Base-by-base conservation (phyloP, 2,888 invertebrate species). In the Pristionchus maxplancki region DNA sequence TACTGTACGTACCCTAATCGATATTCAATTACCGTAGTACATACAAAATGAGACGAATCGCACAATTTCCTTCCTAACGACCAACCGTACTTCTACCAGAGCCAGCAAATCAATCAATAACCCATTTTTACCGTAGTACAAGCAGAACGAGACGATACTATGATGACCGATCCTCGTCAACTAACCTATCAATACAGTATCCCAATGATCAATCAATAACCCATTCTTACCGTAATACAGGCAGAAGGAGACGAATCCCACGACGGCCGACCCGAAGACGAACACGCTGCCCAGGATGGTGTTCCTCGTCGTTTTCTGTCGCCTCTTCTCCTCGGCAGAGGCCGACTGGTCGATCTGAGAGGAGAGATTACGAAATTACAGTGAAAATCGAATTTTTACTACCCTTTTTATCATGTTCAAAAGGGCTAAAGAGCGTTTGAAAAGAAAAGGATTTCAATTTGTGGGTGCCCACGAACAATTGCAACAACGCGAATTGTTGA, bases 181-280 rank as follows among this genome's bases (percentile, higher is more conserved):
- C 28, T 5, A n/a, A 62, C n/a, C 28, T 31, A 64, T 64, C 13
- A 31, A 31, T 34, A 64, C 64, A n/a, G n/a, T 84, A 24, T 20
- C 34, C 62, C 11, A 13, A 6, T 28, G n/a, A 64, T n/a, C 37
- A 83, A 81, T 34, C 24, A 31, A 78, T 48, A 11, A 11, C 28
- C 87, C n/a, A n/a, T n/a, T n/a, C 86, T n/a, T 71, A 92, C 93
- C 93, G 87, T 93, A 93, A 87, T 93, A 91, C 28, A 93, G 44
- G 71, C 93, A 93, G 90, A 93, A 93, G 67, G 90, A 88, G 31
- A 91, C 89, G 78, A 92, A 89, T 31, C 92, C 92, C 34, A 90
- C 86, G n/a, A 91, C 87, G n/a, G 90, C 83, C 34, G 90, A 89
- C 17, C 92, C 91, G n/a, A 90, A 78, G 4, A 93, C 88, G 34